A percentile compares a stretch with the other conserved stretches of the same genome.
Evolutionary conservation across 2,888 invertebrate genomes (phyloP).

Genomic region (Choristoneura rosaceana): DNA sequence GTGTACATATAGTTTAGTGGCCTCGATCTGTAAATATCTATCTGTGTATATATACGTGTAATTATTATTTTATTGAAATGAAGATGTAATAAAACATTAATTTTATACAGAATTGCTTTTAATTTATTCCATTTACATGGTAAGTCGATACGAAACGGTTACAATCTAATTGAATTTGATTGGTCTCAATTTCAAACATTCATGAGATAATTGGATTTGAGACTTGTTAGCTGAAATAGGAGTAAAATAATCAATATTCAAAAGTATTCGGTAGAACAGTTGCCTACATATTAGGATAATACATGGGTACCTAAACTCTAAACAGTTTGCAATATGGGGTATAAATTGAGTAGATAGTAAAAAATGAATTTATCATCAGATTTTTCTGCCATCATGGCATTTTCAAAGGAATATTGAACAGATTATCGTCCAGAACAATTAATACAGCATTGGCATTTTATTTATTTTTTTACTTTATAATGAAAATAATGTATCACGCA

Average conservation of each 20-base stretch:
- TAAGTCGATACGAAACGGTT: constrained; percentile 2
- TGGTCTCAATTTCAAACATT: constrained; percentile 5
- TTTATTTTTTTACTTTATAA: too few species aligned
- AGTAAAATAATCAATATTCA: not conserved
- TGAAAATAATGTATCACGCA: too few species aligned
- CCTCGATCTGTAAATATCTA: constrained; percentile 81
- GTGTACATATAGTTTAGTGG: constrained; percentile 82
- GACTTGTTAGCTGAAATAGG: not conserved
- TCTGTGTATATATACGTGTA: constrained; percentile 83
- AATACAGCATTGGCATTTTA: too few species aligned
- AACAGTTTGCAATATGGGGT: too few species aligned
- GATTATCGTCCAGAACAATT: too few species aligned
- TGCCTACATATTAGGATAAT: too few species aligned
- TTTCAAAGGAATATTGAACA: too few species aligned
- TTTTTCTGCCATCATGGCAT: too few species aligned
- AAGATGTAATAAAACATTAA: constrained; percentile 82
- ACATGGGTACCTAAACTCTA: too few species aligned
- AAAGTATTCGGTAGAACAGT: not conserved
- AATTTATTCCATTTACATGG: constrained; percentile 31
- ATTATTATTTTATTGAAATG: constrained; percentile 84
- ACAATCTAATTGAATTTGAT: constrained; percentile 1
- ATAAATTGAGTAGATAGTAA: too few species aligned
- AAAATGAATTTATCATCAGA: too few species aligned
- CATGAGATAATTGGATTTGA: not conserved
- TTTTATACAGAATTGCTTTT: constrained; percentile 56